Percentiles rank a stretch among this genome's conserved stretches.
Evolutionary conservation across 1,140 invertebrate genomes (phyloP).

Genomic region (Onthophagus taurus): DNA sequence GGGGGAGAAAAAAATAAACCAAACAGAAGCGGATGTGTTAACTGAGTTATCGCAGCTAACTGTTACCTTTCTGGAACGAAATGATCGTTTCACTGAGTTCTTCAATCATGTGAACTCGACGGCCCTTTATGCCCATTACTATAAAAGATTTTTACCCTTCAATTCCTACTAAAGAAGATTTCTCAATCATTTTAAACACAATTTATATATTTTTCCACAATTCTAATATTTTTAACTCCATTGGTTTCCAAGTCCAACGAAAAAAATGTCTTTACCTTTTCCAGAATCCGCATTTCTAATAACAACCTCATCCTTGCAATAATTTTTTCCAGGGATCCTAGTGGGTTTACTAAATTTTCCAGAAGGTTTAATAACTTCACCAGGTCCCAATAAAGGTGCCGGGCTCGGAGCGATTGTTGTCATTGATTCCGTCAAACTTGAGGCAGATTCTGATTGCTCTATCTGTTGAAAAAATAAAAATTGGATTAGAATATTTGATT

Average conservation of each 20-base stretch:
- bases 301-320: slow-evolving; percentile 87
- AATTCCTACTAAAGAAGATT: slow-evolving; percentile 54
- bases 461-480: slow-evolving; percentile 24
- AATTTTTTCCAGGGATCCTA: slow-evolving; percentile 82
- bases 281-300: slow-evolving; percentile 89
- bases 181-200: neutral
- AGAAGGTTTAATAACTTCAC: slow-evolving; percentile 77
- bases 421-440: slow-evolving; percentile 30
- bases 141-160: slow-evolving; percentile 38
- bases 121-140: slow-evolving; percentile 98
- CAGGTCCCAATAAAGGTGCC: slow-evolving; percentile 55
- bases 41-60: too few relatives aligned
- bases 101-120: slow-evolving; percentile 95
- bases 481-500: neutral
- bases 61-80: slow-evolving; percentile 97
- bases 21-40: too few relatives aligned
- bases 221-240: neutral
- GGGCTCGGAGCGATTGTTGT: slow-evolving; percentile 38
- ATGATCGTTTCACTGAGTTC: slow-evolving; percentile 95
- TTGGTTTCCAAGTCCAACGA: too few relatives aligned
- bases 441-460: slow-evolving; percentile 30
- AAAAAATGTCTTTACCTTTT: slow-evolving; percentile 70
- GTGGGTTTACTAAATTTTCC: slow-evolving; percentile 83
- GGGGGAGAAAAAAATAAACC: too few relatives aligned
- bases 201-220: neutral